These are phyloP conservation scores for human DNA, from an alignment of 2,113 vertebrate species.

Conservation along the genomic window GRCh38 chr5:91011501-91012000, in stretches of 20 bases:
- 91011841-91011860: constrained; percentile 35
- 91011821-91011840: background rate
- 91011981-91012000: background rate
- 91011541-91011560: background rate
- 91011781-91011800: background rate
- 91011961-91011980: background rate
- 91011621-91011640: background rate
- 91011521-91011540: background rate
- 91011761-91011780: background rate
- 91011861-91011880: constrained; percentile 1
- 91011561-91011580: background rate
- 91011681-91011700: background rate
- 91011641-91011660: background rate
- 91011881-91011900: constrained; percentile 39
- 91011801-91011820: constrained; percentile 27
- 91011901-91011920: background rate
- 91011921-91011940: background rate
- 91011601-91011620: background rate
- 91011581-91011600: background rate
- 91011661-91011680: background rate
- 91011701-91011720: background rate
- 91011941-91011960: background rate
- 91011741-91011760: background rate
- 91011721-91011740: constrained; percentile 1
- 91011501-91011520: background rate